phyloP scores from a whole-genome alignment of 1,140 invertebrate genomes.

The Drosophila pandora region DNA sequence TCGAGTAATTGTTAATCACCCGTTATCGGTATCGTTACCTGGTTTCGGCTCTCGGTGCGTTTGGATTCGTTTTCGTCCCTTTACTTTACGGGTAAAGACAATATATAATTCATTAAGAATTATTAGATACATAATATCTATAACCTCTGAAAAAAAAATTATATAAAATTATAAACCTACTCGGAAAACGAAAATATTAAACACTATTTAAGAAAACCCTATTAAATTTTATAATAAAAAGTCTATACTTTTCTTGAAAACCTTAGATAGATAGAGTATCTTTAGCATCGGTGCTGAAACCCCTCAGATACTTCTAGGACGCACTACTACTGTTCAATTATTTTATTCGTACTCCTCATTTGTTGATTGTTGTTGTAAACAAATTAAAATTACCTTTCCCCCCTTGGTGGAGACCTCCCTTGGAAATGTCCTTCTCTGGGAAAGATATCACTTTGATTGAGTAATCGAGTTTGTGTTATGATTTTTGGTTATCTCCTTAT shows the following conservation, averaged over 20 bases:
- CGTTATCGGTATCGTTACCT: constrained; percentile 61
- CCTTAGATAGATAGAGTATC: background rate
- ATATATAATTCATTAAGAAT: background rate
- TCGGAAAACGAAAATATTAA: too few relatives aligned
- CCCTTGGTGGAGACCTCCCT: background rate
- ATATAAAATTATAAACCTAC: too few relatives aligned
- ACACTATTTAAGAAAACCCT: too few relatives aligned
- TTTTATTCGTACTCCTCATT: constrained; percentile 14
- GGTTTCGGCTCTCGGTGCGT: constrained; percentile 11
- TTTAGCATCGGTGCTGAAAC: background rate
- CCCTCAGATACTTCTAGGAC: background rate
- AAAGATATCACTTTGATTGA: constrained; percentile 66
- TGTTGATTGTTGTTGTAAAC: constrained; percentile 76
- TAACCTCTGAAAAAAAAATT: too few relatives aligned
- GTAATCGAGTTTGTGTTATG: constrained; percentile 71
- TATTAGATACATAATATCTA: background rate
- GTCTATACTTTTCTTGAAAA: too few relatives aligned
- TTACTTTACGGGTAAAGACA: background rate
- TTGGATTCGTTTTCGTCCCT: constrained; percentile 12
- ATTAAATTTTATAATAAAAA: too few relatives aligned
- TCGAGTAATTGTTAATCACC: constrained; percentile 83
- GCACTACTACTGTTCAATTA: constrained; percentile 42
- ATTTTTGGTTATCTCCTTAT: constrained; percentile 47
- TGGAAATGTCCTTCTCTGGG: constrained; percentile 23
- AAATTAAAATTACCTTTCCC: constrained; percentile 73